Evolutionary conservation across 2,888 invertebrate species (phyloP).

Genomic region (Acanthosepion pharaonis): DNA sequence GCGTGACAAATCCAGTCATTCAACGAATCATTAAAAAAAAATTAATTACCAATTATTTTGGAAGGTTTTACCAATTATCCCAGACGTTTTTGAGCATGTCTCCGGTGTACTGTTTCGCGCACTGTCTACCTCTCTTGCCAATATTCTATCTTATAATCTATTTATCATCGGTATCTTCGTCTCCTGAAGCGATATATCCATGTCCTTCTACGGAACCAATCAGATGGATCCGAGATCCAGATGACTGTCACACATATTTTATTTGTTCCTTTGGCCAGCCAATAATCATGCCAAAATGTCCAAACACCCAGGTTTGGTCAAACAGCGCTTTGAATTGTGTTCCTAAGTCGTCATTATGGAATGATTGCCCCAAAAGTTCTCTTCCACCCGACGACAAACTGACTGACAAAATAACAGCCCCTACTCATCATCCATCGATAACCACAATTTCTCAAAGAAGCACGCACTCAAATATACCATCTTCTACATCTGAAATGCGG

Average conservation of each 20-base stretch:
- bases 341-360: slow-evolving; percentile 54
- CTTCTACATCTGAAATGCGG: background rate
- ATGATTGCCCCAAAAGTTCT: slow-evolving; percentile 52
- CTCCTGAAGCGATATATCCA: slow-evolving; percentile 45
- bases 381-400: background rate
- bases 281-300: slow-evolving; percentile 55
- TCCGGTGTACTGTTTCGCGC: background rate
- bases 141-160: background rate
- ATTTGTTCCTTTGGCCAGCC: slow-evolving; percentile 58
- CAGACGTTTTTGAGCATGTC: background rate
- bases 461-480: no score
- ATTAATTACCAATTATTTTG: background rate
- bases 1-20: background rate
- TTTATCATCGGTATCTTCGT: background rate
- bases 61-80: background rate
- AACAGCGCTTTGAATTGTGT: slow-evolving; percentile 56
- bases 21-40: background rate
- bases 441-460: no score
- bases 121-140: background rate
- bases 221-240: slow-evolving; percentile 54
- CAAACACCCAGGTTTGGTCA: slow-evolving; percentile 56
- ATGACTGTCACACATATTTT: slow-evolving; percentile 55
- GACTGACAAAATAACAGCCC: background rate
- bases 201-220: slow-evolving; percentile 53
- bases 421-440: background rate